Percentiles rank a stretch among this genome's conserved stretches.
phyloP scores from a whole-genome alignment of 2,113 vertebrate species.

The Silurus meridionalis region DNA sequence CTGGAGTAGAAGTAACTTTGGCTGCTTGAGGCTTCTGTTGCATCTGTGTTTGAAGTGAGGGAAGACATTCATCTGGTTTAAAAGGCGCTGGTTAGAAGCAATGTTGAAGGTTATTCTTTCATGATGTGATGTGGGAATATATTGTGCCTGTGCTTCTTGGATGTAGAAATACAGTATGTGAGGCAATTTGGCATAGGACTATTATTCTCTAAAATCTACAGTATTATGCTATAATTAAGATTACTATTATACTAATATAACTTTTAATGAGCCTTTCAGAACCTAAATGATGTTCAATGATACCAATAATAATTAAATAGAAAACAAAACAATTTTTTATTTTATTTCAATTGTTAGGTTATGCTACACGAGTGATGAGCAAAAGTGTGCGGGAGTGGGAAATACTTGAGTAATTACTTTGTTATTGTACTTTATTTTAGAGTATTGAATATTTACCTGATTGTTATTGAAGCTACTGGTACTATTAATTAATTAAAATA shows the following conservation, averaged over 20 bases:
- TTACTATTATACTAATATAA: not conserved
- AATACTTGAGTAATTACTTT: not conserved
- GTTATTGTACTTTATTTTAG: not conserved
- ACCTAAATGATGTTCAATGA: not conserved
- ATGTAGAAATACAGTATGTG: not conserved
- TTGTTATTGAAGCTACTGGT: not conserved
- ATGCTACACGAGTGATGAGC: not conserved
- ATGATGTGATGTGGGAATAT: not conserved
- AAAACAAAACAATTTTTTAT: not conserved
- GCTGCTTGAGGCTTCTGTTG: not conserved
- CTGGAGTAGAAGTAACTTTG: not conserved
- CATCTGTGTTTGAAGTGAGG: not conserved
- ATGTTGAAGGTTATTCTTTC: conserved; percentile 20
- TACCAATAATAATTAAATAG: not conserved
- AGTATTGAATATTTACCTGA: not conserved
- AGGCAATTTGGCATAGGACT: not conserved
- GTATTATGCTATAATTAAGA: no score
- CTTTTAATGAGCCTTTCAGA: not conserved
- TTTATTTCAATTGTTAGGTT: not conserved
- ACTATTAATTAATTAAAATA: not conserved
- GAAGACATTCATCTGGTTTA: not conserved
- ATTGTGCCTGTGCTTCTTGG: not conserved
- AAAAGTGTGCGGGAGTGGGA: not conserved
- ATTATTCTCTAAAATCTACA: no score
- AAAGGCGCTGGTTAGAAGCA: conserved; percentile 2